Percentiles rank a stretch among this genome's conserved stretches.
These are phyloP conservation scores for Epinotia nisella DNA, from an alignment of 2,888 invertebrate genomes.

Conservation along the genomic window DNA sequence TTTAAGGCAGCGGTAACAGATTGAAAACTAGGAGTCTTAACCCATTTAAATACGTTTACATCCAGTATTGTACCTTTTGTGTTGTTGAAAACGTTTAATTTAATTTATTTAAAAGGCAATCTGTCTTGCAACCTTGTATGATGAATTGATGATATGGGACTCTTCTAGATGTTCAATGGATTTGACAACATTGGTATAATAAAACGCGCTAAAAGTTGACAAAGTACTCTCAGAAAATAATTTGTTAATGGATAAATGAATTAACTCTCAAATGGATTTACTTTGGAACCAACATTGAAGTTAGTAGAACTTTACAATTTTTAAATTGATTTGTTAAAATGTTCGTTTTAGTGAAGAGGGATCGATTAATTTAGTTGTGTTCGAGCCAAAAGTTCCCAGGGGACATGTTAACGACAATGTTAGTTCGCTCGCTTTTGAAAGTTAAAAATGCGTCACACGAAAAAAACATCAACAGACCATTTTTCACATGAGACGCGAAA, in stretches of 20 bases:
- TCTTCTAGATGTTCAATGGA: neutral
- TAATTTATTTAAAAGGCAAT: no score
- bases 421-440: constrained; percentile 57
- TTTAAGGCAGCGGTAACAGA: no score
- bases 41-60: no score
- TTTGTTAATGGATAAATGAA: neutral
- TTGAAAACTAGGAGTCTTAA: no score
- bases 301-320: constrained; percentile 54
- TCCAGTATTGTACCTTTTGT: no score
- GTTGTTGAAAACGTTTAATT: no score
- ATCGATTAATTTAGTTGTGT: constrained; percentile 1
- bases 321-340: constrained; percentile 44
- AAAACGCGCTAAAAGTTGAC: neutral
- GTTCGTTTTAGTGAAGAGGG: constrained; percentile 30
- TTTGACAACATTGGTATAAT: neutral
- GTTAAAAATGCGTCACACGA: constrained; percentile 58
- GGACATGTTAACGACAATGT: constrained; percentile 59
- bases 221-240: neutral
- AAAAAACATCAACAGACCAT: constrained; percentile 38
- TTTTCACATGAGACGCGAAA: constrained; percentile 61
- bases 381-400: constrained; percentile 27
- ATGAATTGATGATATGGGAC: neutral
- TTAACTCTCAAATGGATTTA: constrained; percentile 28
- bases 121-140: neutral
- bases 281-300: constrained; percentile 66